A percentile compares a stretch with the other conserved stretches of the same genome.
Conservation (phyloP, 92 coral and sea anemone genomes). For the Bergia sp. region DNA sequence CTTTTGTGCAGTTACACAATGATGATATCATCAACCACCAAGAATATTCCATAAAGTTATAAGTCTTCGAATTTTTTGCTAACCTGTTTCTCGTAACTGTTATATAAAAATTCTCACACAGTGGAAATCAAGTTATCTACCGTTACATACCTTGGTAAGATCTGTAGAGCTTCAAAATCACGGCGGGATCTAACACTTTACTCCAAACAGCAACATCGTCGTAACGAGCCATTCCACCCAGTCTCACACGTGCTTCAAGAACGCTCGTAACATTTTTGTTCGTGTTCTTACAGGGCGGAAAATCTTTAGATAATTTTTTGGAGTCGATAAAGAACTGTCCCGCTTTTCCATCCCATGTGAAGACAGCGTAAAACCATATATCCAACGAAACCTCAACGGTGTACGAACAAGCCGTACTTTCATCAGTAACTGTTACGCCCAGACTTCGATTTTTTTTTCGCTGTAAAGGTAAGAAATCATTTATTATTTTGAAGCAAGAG, state of each 20-base stretch:
- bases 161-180: not conserved
- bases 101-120: too few species aligned
- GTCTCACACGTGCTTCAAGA: not conserved
- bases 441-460: not conserved
- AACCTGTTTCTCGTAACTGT: too few species aligned
- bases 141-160: constrained; percentile 18
- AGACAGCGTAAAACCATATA: constrained; percentile 22
- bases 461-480: not conserved
- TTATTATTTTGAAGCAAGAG: not conserved
- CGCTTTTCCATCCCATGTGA: constrained; percentile 17
- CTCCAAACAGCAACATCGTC: constrained; percentile 33
- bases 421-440: not conserved
- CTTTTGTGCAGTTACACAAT: too few species aligned
- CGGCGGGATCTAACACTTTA: not conserved
- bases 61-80: too few species aligned
- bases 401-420: not conserved
- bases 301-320: not conserved
- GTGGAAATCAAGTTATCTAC: too few species aligned
- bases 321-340: not conserved
- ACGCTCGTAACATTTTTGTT: not conserved
- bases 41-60: too few species aligned
- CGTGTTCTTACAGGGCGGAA: not conserved
- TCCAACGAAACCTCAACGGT: not conserved
- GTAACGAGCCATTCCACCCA: constrained; percentile 5
- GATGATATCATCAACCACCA: too few species aligned